Base-by-base conservation (phyloP, 2,797 vertebrate genomes). In the Mustela erminea region DNA sequence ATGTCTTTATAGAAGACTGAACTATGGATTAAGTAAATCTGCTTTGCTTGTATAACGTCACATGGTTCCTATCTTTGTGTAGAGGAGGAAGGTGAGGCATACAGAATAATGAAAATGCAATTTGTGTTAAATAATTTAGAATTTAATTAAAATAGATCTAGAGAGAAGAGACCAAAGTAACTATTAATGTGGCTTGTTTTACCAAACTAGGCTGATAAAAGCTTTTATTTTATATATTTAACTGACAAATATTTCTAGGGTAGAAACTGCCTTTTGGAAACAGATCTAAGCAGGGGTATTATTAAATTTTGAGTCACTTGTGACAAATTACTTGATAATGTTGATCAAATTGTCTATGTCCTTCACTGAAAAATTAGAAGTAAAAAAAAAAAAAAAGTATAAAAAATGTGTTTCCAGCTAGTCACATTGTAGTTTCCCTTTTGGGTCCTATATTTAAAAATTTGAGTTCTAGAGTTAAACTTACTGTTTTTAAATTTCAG, bases 211-310 rank as follows among this genome's bases (percentile, higher is more conserved):
- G 18, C 60, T 93, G 87, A 75, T 2, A 20, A 68, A 20, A 68
- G 7, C 5, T 75, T 93, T 91, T 70, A 87, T 94, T 86, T 95
- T 52, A 68, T 92, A 56, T 49, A 27, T 66, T 94, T 68, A 88
- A 58, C 15, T 9, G 23, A 38, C 15, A 81, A 17, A 35, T 81
- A 72, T 93, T 92, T 84, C 25, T 89, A 35, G 21, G 46, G 1
- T 89, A 78, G 32, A 64, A 96, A 81, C 46, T 80, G 7, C 1
- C n/a, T 46, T 81, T 82, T 77, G 23, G 46, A 83, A 96, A 58
- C 17, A 75, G 43, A 41, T 49, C 27, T 82, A 46, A 46, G 29
- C 23, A 87, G 10, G 7, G 32, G 9, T 4, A 81, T 1, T 41
- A 7, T 52, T 91, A 21, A 72, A 82, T 96, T 92, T 75, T 88